These are phyloP conservation scores for Scytalopus superciliaris DNA, from an alignment of 2,113 vertebrate species.

Conservation along the genomic window DNA sequence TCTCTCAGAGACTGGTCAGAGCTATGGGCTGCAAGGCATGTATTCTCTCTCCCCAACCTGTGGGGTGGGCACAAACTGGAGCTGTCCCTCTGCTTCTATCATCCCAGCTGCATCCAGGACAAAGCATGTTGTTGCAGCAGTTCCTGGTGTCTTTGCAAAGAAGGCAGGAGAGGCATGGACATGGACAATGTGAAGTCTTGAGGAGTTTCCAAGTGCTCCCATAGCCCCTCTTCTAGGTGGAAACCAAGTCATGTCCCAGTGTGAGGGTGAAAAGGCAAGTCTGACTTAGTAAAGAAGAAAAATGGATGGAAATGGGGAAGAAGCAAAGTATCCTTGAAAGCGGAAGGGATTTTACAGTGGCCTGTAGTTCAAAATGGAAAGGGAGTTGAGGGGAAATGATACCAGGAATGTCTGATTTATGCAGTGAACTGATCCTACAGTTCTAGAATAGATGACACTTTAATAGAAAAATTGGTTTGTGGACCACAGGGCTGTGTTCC, in stretches of 20 bases:
- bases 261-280: not conserved
- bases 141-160: not conserved
- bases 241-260: not conserved
- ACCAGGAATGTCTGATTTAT: conserved; percentile 8
- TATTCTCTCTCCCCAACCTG: accelerated
- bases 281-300: not conserved
- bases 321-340: not conserved
- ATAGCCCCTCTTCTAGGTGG: not conserved
- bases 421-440: not conserved
- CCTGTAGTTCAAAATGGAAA: not conserved
- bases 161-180: not conserved
- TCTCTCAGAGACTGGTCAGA: not conserved
- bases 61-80: accelerated
- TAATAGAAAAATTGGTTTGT: conserved; percentile 5
- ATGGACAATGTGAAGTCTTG: not conserved
- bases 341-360: not conserved
- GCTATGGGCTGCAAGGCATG: not conserved
- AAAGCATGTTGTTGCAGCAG: not conserved
- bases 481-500: not conserved
- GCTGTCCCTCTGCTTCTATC: accelerated
- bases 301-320: not conserved
- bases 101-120: not conserved
- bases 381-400: not conserved
- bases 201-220: not conserved
- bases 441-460: not conserved